Percentiles rank a stretch among this genome's conserved stretches.
Conservation (phyloP, 2,797 vertebrate species). For the Loris lydekkerianus region DNA sequence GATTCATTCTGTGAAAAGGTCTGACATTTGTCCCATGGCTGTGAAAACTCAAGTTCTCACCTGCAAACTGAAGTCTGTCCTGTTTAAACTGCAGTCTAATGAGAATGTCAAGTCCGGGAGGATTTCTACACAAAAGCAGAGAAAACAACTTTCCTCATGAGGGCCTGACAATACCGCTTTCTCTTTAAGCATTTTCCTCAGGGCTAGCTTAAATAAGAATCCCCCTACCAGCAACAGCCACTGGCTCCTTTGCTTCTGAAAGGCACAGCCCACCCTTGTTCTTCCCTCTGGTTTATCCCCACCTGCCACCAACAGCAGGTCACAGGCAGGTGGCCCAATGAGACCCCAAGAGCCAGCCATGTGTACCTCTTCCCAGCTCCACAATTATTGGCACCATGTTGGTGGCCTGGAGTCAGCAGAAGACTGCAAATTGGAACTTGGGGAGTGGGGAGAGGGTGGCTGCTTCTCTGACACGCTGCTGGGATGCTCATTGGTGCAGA, state of each 20-base stretch:
- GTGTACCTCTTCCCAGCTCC: not conserved
- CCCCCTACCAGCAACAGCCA: not conserved
- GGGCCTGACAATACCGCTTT: not conserved
- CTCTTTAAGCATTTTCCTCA: not conserved
- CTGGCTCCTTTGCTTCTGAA: not conserved
- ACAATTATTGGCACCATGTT: fast-evolving
- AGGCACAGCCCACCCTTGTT: not conserved
- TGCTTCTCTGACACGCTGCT: too few relatives aligned
- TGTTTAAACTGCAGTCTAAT: not conserved
- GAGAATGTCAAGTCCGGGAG: not conserved
- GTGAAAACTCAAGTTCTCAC: not conserved
- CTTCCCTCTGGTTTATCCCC: not conserved
- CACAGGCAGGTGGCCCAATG: not conserved
- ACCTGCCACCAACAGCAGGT: not conserved
- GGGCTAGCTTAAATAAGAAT: not conserved
- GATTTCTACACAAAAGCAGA: not conserved
- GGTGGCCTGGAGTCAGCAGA: not conserved
- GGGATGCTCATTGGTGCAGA: not conserved
- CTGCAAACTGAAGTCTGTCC: not conserved
- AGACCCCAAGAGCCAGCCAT: not conserved
- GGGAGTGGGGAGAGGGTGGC: too few relatives aligned
- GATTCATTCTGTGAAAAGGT: not conserved
- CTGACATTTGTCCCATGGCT: not conserved
- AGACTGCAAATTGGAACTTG: not conserved
- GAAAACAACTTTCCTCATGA: not conserved